Conservation (phyloP, 2,113 vertebrate species). For the Rattus norvegicus region GRCr8 NC_086029.1:38367001-38367500, state of each 20-base stretch:
- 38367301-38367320: not conserved
- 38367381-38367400: not conserved
- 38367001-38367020: too few species aligned
- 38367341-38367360: not conserved
- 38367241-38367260: not conserved
- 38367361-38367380: not conserved
- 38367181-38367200: not conserved
- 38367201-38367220: not conserved
- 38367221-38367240: not conserved
- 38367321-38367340: not conserved
- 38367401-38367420: not conserved
- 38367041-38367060: too few species aligned
- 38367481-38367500: not conserved
- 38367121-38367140: too few species aligned
- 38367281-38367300: not conserved
- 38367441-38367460: slow-evolving; percentile 6
- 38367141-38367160: not conserved
- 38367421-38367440: not conserved
- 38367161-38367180: not conserved
- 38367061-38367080: too few species aligned
- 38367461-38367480: slow-evolving; percentile 27
- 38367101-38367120: too few species aligned
- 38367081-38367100: too few species aligned
- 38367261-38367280: not conserved
- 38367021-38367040: too few species aligned